These are phyloP conservation scores for Pseudomyrmex gracilis DNA, from an alignment of 1,140 invertebrate species.

Conservation along the genomic window DNA sequence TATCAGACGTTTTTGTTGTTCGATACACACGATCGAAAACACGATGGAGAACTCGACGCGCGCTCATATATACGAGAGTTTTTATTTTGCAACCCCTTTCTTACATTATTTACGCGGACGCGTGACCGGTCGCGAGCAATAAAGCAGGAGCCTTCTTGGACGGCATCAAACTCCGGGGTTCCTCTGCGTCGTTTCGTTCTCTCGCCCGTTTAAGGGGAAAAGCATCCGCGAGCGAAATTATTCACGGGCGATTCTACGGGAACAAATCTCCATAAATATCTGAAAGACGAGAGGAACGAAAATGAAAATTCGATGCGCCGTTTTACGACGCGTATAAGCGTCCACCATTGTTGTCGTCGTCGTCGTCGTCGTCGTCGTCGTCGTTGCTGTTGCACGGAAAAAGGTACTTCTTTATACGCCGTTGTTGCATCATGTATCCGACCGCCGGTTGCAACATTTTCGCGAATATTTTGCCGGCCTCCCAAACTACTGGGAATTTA, in stretches of 20 bases:
- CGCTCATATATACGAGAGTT: conserved; percentile 44
- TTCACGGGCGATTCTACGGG: conserved; percentile 52
- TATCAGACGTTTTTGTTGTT: conserved; percentile 34
- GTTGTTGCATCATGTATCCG: conserved; percentile 39
- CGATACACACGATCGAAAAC: conserved; percentile 23
- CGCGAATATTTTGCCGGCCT: conserved; percentile 21
- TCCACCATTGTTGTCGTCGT: conserved; percentile 2
- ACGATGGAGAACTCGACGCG: conserved; percentile 37
- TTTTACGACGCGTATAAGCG: conserved; percentile 47
- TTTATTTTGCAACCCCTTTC: conserved; percentile 58
- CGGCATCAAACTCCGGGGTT: conserved; percentile 38
- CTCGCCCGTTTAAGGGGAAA: conserved; percentile 42
- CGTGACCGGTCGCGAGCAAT: conserved; percentile 54
- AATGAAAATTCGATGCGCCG: conserved; percentile 58
- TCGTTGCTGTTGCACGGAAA: background rate
- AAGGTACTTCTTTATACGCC: background rate
- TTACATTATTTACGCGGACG: conserved; percentile 51
- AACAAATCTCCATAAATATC: conserved; percentile 60
- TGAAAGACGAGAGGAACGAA: conserved; percentile 47
- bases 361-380: background rate
- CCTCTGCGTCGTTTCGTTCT: conserved; percentile 12
- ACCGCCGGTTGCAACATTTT: background rate
- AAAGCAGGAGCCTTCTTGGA: conserved; percentile 49
- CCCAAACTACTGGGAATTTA: conserved; percentile 33
- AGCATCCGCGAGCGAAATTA: conserved; percentile 45